Percentiles rank a stretch among this genome's conserved stretches.
These are phyloP conservation scores for Sebastes fasciatus DNA, from an alignment of 2,113 vertebrate genomes.

Conservation along the genomic window DNA sequence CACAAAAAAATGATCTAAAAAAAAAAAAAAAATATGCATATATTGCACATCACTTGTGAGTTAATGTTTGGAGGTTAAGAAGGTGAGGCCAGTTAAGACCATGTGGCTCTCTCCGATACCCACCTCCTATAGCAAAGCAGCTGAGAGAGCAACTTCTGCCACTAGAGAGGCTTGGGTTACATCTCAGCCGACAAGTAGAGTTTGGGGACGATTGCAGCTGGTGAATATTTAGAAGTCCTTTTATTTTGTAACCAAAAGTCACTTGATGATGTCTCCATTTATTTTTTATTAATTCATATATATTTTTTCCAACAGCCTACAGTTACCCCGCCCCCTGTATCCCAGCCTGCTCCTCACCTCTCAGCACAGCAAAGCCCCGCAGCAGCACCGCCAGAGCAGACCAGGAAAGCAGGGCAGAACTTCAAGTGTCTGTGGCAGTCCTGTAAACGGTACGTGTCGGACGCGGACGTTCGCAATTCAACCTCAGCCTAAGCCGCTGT, in stretches of 20 bases:
- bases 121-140: conserved; percentile 82
- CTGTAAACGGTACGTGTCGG: conserved; percentile 92
- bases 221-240: background rate
- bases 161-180: conserved; percentile 72
- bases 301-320: conserved; percentile 72
- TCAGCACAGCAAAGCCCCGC: conserved; percentile 82
- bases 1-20: background rate
- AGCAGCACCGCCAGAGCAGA: conserved; percentile 86
- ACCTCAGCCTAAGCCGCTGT: background rate
- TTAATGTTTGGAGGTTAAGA: conserved; percentile 81
- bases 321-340: conserved; percentile 85
- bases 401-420: conserved; percentile 95
- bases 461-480: accelerated
- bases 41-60: background rate
- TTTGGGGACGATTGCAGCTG: background rate
- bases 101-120: conserved; percentile 83
- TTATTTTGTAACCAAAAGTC: background rate
- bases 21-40: background rate
- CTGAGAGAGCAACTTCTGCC: conserved; percentile 80
- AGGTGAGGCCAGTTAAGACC: conserved; percentile 81
- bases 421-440: conserved; percentile 99
- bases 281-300: background rate
- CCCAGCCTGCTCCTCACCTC: conserved; percentile 84
- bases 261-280: background rate
- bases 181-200: conserved; percentile 72